phyloP scores from a whole-genome alignment of 1,140 invertebrate species.

The Drosophila cardini region DNA sequence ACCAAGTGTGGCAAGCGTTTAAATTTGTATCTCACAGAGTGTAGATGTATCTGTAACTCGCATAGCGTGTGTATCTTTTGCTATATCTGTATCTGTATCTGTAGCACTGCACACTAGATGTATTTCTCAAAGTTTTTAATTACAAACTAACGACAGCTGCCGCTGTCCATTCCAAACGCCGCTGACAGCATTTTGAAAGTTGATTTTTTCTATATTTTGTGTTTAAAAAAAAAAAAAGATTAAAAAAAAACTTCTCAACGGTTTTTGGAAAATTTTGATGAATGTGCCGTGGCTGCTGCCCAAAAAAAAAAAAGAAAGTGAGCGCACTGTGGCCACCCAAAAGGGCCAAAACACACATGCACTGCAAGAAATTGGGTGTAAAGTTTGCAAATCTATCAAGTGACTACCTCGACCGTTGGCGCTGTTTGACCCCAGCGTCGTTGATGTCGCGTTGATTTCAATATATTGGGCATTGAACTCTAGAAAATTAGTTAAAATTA shows the following conservation, averaged over 20 bases:
- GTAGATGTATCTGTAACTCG: conserved; percentile 26
- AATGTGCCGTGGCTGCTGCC: conserved; percentile 55
- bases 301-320: no score
- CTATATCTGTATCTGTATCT: conserved; percentile 39
- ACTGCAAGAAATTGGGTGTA: neutral
- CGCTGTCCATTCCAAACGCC: conserved; percentile 62
- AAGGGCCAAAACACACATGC: conserved; percentile 31
- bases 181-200: conserved; percentile 70
- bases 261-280: conserved; percentile 76
- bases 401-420: conserved; percentile 73
- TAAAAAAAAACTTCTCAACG: conserved; percentile 49
- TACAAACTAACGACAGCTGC: conserved; percentile 84
- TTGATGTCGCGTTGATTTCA: conserved; percentile 79
- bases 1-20: conserved; percentile 51
- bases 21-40: conserved; percentile 41
- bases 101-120: conserved; percentile 51
- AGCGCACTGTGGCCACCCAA: conserved; percentile 56
- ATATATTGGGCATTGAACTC: conserved; percentile 80
- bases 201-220: conserved; percentile 61
- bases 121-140: conserved; percentile 80
- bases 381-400: conserved; percentile 2
- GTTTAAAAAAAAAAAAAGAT: no score
- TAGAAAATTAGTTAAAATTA: conserved; percentile 60
- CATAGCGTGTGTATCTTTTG: conserved; percentile 30
- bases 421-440: conserved; percentile 75